phyloP scores from a whole-genome alignment of 1,140 invertebrate genomes.

The Zaprionus davidi region DNA sequence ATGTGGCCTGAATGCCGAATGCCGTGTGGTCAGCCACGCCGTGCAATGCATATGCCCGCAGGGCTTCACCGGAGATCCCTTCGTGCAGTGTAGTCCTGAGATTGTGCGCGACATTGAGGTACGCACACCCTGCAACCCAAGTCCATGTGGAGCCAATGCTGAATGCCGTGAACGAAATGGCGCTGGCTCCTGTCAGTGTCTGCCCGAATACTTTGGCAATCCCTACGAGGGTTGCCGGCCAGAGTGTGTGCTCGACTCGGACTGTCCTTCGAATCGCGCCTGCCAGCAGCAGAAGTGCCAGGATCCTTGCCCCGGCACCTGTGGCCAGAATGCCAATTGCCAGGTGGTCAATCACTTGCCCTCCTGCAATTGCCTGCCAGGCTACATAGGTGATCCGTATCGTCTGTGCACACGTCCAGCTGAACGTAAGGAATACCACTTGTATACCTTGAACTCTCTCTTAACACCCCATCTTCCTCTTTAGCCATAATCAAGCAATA shows the following conservation, averaged over 20 bases:
- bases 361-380: constrained; percentile 88
- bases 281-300: constrained; percentile 89
- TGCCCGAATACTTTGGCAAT: constrained; percentile 90
- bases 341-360: constrained; percentile 90
- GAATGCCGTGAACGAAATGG: constrained; percentile 88
- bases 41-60: constrained; percentile 91
- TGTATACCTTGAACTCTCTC: too few species aligned
- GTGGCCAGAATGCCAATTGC: constrained; percentile 90
- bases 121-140: constrained; percentile 87
- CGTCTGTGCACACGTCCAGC: constrained; percentile 84
- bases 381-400: constrained; percentile 89
- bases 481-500: constrained; percentile 80
- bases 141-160: constrained; percentile 90
- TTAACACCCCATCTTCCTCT: constrained; percentile 43
- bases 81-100: constrained; percentile 86
- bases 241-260: constrained; percentile 88
- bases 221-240: constrained; percentile 90
- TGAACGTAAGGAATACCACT: constrained; percentile 73
- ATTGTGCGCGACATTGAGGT: constrained; percentile 77
- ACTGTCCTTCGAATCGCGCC: constrained; percentile 89
- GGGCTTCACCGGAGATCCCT: constrained; percentile 91
- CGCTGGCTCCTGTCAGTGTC: constrained; percentile 89
- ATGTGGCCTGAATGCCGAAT: constrained; percentile 92
- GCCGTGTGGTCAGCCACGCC: constrained; percentile 91
- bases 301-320: constrained; percentile 90